Conservation (phyloP, 2,113 vertebrate species). For the Rhodinocichla rosea region DNA sequence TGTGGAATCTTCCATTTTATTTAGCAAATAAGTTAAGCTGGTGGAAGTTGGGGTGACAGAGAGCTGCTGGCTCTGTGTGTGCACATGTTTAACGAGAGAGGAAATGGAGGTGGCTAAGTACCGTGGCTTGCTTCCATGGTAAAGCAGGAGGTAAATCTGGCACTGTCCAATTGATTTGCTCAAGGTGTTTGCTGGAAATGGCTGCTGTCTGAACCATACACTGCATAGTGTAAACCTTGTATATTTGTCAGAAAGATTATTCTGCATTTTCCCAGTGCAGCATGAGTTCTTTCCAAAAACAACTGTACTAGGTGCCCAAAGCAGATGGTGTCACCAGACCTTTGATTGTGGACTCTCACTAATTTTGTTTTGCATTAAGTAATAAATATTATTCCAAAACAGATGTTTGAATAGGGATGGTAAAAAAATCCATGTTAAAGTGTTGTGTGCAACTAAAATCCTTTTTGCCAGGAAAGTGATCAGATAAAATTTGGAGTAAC, state of each 20-base stretch:
- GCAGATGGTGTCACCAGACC: not conserved
- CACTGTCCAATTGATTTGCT: constrained; percentile 47
- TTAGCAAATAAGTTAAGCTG: not conserved
- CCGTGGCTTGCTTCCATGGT: constrained; percentile 12
- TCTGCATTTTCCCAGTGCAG: constrained; percentile 8
- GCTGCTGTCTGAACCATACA: not conserved
- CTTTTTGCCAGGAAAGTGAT: not conserved
- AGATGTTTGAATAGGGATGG: not conserved
- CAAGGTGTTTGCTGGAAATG: constrained; percentile 49
- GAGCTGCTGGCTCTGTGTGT: not conserved
- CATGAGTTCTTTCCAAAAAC: not conserved
- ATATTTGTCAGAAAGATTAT: constrained; percentile 23
- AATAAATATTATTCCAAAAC: not conserved
- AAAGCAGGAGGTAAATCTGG: constrained; percentile 27
- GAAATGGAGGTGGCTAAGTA: not conserved
- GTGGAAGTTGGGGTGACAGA: not conserved
- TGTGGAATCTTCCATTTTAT: not conserved
- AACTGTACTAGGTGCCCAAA: constrained; percentile 2
- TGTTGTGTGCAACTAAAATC: not conserved
- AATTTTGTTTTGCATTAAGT: not conserved
- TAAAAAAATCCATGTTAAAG: not conserved
- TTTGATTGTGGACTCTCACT: not conserved
- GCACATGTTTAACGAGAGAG: not conserved
- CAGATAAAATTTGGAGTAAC: not conserved
- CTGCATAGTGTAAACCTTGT: not conserved